Evolutionary conservation across 1,140 invertebrate species (phyloP), one percentile per base, ranked within the genome.

Genomic region (Drosophila baimaii): DNA sequence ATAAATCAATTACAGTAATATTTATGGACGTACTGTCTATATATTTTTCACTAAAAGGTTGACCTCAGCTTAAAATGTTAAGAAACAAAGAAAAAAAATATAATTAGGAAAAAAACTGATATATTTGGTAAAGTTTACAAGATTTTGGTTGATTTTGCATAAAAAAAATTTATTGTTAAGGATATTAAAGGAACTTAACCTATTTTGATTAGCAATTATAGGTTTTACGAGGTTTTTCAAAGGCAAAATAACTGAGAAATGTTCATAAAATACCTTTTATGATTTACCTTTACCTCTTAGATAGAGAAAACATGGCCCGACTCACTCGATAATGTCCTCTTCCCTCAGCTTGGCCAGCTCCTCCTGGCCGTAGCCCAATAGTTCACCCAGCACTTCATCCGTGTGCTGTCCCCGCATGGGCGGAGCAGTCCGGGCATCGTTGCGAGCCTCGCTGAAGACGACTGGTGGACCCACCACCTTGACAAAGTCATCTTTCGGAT

Each of bases 381-480:
- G 83, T 63, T 95, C 88, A 54, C 91, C 92, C 31, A 99, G 93
- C 46, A 99, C 94, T 86, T 96, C 93, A 43, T 93, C 90, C 1
- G 98, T 99, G 84, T 99, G 98, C 92, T 99, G 94, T 1, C 98
- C 98, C 25, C 98, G 93, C 25, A 93, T 90, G 1, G 98, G 98
- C 15, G 98, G 98, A n/a, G 97, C 93, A 13, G 92, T 93, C 63
- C 95, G 93, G 1, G 95, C 93, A 65, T 93, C 86, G 91, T 97
- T 97, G n/a, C 93, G 93, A 0, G 94, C 94, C 33, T 94, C 93
- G 75, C 95, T 96, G 84, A 95, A 99, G 46, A 93, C 94, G 1
- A 98, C 98, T 0, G 98, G 95, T 10, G 98, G 97, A 1, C 96
- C 97, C 5, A 98, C 95, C 17, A 98, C 92, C 91, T 96, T 97